These are phyloP conservation scores for Lindbergichthys nudifrons DNA, from an alignment of 2,797 vertebrate genomes.

Conservation along the genomic window DNA sequence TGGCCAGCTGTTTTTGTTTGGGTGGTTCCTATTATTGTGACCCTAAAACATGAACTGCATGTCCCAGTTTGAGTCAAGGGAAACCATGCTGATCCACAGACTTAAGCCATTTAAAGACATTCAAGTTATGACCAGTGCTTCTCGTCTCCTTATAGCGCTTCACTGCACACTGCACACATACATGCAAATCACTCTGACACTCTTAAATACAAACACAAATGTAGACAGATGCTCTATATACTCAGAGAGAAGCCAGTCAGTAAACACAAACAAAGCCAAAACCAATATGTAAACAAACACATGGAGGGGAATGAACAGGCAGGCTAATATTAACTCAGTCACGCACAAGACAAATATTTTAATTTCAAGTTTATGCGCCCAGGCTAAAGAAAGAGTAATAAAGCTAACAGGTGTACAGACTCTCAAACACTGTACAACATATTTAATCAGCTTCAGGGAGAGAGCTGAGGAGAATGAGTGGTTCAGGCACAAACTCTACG, in stretches of 20 bases:
- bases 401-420: conserved; percentile 11
- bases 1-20: no score
- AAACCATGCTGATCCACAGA: neutral
- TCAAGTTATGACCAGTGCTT: neutral
- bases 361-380: conserved; percentile 16
- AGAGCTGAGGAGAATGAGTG: neutral
- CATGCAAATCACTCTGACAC: neutral
- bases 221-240: neutral
- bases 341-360: conserved; percentile 27
- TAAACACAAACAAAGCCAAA: conserved; percentile 24
- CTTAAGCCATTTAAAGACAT: neutral
- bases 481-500: neutral
- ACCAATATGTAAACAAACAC: neutral
- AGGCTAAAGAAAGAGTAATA: neutral
- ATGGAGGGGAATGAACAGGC: neutral
- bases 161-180: neutral
- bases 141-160: neutral
- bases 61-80: neutral
- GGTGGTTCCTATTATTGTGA: neutral
- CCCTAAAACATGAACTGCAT: neutral
- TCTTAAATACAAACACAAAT: conserved; percentile 17
- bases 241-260: neutral
- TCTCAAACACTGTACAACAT: neutral
- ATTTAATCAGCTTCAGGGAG: conserved; percentile 11
- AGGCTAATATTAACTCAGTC: neutral